Conservation (phyloP, 2,797 vertebrate genomes). For the Alosa sapidissima region DNA sequence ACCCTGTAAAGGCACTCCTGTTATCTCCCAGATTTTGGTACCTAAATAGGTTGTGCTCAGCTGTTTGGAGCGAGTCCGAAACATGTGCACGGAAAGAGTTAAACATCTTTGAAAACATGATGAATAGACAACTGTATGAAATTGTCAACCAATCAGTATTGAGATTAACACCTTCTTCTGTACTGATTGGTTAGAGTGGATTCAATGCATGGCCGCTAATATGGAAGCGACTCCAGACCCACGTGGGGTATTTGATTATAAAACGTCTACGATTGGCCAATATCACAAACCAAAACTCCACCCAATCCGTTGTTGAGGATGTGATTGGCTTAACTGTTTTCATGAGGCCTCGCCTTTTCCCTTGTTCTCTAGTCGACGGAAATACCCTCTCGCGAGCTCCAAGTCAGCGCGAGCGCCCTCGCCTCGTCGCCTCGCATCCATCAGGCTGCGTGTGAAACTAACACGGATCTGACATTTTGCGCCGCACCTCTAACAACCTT, state of each 20-base stretch:
- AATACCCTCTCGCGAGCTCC: constrained; percentile 69
- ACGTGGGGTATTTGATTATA: constrained; percentile 65
- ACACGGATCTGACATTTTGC: constrained; percentile 65
- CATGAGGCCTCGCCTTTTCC: constrained; percentile 44
- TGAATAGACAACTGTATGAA: constrained; percentile 71
- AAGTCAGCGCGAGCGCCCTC: constrained; percentile 58
- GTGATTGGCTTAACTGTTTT: constrained; percentile 60
- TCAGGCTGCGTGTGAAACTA: constrained; percentile 66
- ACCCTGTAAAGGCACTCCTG: background rate
- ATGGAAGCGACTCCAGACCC: constrained; percentile 60
- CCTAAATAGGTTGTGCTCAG: constrained; percentile 36
- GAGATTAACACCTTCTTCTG: constrained; percentile 71
- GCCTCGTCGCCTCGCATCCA: constrained; percentile 63
- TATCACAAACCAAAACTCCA: constrained; percentile 37
- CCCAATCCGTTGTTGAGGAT: constrained; percentile 30
- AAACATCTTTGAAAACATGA: constrained; percentile 68
- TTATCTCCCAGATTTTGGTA: constrained; percentile 21
- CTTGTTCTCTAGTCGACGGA: constrained; percentile 72
- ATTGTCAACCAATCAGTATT: constrained; percentile 69
- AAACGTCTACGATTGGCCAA: constrained; percentile 54
- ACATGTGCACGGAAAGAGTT: constrained; percentile 74
- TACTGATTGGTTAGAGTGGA: constrained; percentile 65
- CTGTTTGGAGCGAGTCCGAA: constrained; percentile 50
- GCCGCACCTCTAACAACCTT: constrained; percentile 61
- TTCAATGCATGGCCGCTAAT: constrained; percentile 54